Evolutionary conservation across 2,888 invertebrate genomes (phyloP).

Genomic region (Hydrotaea cyrtoneurina): DNA sequence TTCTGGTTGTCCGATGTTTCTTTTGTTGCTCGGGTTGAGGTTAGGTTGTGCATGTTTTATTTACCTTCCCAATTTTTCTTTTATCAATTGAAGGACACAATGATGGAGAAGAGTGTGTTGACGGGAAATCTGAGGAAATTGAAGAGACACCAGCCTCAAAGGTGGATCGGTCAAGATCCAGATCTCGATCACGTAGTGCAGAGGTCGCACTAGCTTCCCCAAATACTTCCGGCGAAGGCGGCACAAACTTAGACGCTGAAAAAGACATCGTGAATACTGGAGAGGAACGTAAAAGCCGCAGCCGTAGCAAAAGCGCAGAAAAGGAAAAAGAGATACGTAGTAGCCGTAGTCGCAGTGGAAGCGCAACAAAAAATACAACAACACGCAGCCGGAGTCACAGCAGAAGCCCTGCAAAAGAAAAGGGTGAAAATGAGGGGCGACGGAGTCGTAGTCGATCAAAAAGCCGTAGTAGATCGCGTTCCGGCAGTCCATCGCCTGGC

Average conservation of each 20-base stretch:
- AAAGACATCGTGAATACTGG: conserved; percentile 44
- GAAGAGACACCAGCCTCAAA: conserved; percentile 5
- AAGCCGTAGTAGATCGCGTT: conserved; percentile 70
- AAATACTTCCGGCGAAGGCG: conserved; percentile 13
- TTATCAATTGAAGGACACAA: conserved; percentile 36
- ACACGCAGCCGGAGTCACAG: conserved; percentile 68
- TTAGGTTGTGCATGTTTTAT: conserved; percentile 39
- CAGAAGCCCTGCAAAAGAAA: conserved; percentile 57
- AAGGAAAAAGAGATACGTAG: conserved; percentile 43
- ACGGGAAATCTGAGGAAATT: conserved; percentile 26
- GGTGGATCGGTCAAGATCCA: conserved; percentile 57
- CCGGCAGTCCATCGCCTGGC: conserved; percentile 66
- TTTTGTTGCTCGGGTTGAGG: conserved; percentile 48
- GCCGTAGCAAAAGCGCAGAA: conserved; percentile 56
- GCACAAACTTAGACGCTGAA: conserved; percentile 7
- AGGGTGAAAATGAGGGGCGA: conserved; percentile 26
- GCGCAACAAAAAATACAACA: neutral
- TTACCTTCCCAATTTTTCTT: neutral
- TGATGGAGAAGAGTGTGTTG: neutral
- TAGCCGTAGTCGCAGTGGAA: conserved; percentile 66
- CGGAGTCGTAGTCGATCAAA: conserved; percentile 71
- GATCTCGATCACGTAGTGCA: conserved; percentile 67
- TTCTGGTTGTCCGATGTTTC: no score
- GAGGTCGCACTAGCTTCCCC: conserved; percentile 45
- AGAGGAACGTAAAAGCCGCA: conserved; percentile 65